A percentile compares a stretch with the other conserved stretches of the same genome.
Conservation (phyloP, 2,113 vertebrate genomes). For the Oenanthe melanoleuca region DNA sequence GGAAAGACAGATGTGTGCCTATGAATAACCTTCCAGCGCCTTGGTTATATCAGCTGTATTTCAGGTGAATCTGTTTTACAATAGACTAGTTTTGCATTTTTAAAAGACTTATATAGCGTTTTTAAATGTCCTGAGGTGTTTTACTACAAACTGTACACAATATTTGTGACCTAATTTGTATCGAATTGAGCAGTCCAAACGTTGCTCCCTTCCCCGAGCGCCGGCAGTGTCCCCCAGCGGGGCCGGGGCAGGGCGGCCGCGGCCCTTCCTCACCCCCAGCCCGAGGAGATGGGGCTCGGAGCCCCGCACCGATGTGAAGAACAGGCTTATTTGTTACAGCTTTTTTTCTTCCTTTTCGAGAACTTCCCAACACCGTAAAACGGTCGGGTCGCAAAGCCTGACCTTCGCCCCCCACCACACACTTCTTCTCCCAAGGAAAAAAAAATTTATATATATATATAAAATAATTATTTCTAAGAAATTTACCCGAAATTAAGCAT, state of each 20-base stretch:
- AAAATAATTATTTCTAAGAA: background rate
- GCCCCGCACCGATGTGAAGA: background rate
- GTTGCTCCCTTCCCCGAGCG: slow-evolving; percentile 28
- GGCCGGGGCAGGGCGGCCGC: background rate
- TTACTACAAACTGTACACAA: slow-evolving; percentile 81
- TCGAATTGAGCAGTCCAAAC: slow-evolving; percentile 56
- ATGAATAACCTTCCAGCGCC: slow-evolving; percentile 94
- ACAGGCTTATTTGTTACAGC: background rate
- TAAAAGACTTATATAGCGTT: slow-evolving; percentile 74
- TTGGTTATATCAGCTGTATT: slow-evolving; percentile 87
- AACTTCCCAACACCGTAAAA: background rate
- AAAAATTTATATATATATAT: background rate
- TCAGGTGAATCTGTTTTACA: slow-evolving; percentile 86
- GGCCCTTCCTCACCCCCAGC: background rate
- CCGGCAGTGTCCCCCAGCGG: background rate
- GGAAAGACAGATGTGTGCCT: slow-evolving; percentile 93
- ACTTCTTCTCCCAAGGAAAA: background rate
- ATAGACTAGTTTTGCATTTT: slow-evolving; percentile 81
- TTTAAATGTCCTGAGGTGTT: slow-evolving; percentile 78
- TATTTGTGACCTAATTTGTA: slow-evolving; percentile 80
- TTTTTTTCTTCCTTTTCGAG: background rate
- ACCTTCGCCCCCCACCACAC: background rate
- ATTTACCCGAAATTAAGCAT: slow-evolving; percentile 8
- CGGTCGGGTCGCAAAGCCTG: background rate
- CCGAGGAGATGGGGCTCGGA: background rate